Base-by-base conservation (phyloP, 2,797 vertebrate genomes). In the Pyrocephalus nanus region DNA sequence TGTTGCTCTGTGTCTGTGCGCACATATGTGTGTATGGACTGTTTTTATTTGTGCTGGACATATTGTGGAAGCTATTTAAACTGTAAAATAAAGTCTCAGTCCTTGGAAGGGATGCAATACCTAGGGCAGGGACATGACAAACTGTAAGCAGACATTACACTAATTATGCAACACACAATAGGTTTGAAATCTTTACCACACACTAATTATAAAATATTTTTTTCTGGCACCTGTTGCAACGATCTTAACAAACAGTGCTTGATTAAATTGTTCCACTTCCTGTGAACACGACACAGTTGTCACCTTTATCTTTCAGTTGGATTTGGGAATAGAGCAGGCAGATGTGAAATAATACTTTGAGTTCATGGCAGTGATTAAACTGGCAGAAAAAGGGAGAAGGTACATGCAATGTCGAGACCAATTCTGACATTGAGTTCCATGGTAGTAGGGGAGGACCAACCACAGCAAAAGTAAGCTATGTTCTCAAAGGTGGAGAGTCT, bases 181-280 rank as follows among this genome's bases (percentile, higher is more conserved):
- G 42, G 50, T 71, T 83, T 86, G 79, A 95, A 91, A 90, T 77
- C 19, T 90, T 90, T 78, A 61, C 47, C 72, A 90, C 67, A 64
- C 8, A 64, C 50, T 91, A 76, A 82, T 93, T 86, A 65, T 26
- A 61, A 60, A 77, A 21, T 50, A 11, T 43, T 48, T 90, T 90
- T 84, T 95, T 38, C 85, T 96, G 61, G 38, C 61, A 88, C 62
- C 15, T 72, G 30, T 88, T 95, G 87, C 82, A 93, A 80, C 58
- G 27, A 60, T 58, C 47, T 83, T 83, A 77, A 79, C 64, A 92
- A 92, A 84, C 42, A 88, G 16, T 4, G 1, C 9, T 42, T 67
- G 36, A 83, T 91, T 88, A 91, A 90, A 75, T 18, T 69, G 22
- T 71, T 79, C 48, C 64, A 21, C 32, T 91, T 32, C 73, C 53